Conservation (phyloP, 1,140 invertebrate genomes). For the Bombus terrestris region DNA sequence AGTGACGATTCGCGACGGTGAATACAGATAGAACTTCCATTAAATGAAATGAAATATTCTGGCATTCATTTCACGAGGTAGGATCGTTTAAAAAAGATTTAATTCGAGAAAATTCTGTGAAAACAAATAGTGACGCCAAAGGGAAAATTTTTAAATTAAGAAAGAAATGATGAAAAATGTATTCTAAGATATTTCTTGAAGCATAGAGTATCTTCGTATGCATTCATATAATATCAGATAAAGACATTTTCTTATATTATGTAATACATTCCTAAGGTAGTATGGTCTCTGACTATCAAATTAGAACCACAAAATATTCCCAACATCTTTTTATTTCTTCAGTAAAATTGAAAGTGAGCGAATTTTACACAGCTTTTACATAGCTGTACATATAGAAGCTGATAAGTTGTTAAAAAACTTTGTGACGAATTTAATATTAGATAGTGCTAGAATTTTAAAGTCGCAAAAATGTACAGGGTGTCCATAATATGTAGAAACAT, state of each 20-base stretch:
- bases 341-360: no score
- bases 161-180: neutral
- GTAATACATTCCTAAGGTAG: no score
- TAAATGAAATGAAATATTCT: neutral
- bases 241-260: no score
- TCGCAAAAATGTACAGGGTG: neutral
- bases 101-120: neutral
- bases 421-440: no score
- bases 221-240: no score
- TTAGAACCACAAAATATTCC: no score
- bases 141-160: neutral
- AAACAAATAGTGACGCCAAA: neutral
- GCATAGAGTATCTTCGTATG: no score
- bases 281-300: no score
- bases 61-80: neutral
- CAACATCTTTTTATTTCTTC: no score
- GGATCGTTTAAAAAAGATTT: no score
- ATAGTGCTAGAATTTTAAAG: no score
- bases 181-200: neutral
- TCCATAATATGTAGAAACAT: neutral
- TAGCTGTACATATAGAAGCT: neutral
- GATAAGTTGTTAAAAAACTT: no score
- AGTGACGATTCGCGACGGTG: neutral
- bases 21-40: neutral
- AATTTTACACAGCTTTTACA: neutral